These are phyloP conservation scores for Charaxes varanes DNA, from an alignment of 1,140 invertebrate genomes.

Conservation along the genomic window DNA sequence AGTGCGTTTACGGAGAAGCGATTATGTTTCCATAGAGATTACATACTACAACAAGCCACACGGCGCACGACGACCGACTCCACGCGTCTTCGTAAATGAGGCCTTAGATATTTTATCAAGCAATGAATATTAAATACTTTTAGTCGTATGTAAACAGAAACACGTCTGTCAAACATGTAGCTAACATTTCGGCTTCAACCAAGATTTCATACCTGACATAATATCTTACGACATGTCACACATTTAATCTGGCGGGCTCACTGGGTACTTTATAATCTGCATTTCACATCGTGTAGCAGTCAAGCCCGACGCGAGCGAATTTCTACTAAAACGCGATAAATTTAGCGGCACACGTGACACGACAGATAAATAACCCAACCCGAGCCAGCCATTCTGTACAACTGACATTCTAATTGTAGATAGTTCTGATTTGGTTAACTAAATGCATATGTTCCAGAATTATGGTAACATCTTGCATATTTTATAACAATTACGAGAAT, in stretches of 20 bases:
- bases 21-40: too few species aligned
- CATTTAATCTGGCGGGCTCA: slow-evolving; percentile 10
- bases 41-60: too few species aligned
- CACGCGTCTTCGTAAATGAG: too few species aligned
- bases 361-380: slow-evolving; percentile 28
- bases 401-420: slow-evolving; percentile 15
- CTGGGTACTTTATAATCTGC: slow-evolving; percentile 19
- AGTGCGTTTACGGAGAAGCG: too few species aligned
- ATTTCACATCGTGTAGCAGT: slow-evolving; percentile 26
- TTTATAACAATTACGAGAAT: too few species aligned
- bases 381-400: slow-evolving; percentile 8
- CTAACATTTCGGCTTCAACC: slow-evolving; percentile 2
- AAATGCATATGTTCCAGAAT: neutral
- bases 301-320: slow-evolving; percentile 18
- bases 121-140: too few species aligned
- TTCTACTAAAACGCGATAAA: slow-evolving; percentile 32
- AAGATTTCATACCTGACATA: slow-evolving; percentile 11
- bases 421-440: slow-evolving; percentile 15
- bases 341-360: slow-evolving; percentile 28
- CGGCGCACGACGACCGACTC: too few species aligned
- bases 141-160: too few species aligned
- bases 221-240: slow-evolving; percentile 16
- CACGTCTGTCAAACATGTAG: too few species aligned
- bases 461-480: neutral
- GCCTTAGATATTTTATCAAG: too few species aligned